A percentile compares a stretch with the other conserved stretches of the same genome.
phyloP scores from a whole-genome alignment of 2,797 vertebrate genomes.

The Oryzias sinensis region DNA sequence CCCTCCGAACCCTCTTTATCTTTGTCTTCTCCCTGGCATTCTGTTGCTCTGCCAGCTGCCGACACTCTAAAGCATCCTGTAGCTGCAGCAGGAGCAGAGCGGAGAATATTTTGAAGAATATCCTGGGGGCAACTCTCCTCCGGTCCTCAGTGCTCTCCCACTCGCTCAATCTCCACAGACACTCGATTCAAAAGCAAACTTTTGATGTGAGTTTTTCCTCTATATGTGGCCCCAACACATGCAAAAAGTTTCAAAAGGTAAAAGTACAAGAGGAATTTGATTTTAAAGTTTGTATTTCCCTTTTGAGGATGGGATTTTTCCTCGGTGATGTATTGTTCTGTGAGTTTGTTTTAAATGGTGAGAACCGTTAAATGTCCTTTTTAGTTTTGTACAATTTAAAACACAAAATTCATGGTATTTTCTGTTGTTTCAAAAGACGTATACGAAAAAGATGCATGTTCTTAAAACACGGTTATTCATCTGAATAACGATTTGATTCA shows the following conservation, averaged over 20 bases:
- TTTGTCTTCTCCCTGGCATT: conserved; percentile 61
- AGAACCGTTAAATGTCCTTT: too few relatives aligned
- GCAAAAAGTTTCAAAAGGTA: conserved; percentile 26
- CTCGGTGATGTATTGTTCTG: too few relatives aligned
- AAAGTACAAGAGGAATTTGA: conserved; percentile 35
- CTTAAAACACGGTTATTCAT: too few relatives aligned
- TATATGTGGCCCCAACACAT: conserved; percentile 3
- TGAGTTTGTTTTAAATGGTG: too few relatives aligned
- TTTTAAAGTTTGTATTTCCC: conserved; percentile 27
- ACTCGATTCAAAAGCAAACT: conserved; percentile 35
- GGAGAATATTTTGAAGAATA: conserved; percentile 50
- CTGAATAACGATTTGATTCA: too few relatives aligned
- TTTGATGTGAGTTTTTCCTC: conserved; percentile 27
- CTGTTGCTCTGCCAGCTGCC: conserved; percentile 63
- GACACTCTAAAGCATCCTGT: conserved; percentile 65
- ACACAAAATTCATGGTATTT: conserved; percentile 42
- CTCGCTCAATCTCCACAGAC: conserved; percentile 24
- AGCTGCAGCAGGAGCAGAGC: conserved; percentile 44
- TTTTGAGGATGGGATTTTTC: too few relatives aligned
- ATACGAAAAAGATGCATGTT: conserved; percentile 12
- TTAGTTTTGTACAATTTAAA: conserved; percentile 30
- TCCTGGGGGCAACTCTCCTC: conserved; percentile 46
- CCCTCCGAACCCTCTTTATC: conserved; percentile 53
- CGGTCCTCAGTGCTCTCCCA: conserved; percentile 29
- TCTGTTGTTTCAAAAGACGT: conserved; percentile 34